Evolutionary conservation across 2,888 invertebrate genomes (phyloP), one percentile per base, ranked within the genome.

Genomic region (Hirtodrosophila histrioides): DNA sequence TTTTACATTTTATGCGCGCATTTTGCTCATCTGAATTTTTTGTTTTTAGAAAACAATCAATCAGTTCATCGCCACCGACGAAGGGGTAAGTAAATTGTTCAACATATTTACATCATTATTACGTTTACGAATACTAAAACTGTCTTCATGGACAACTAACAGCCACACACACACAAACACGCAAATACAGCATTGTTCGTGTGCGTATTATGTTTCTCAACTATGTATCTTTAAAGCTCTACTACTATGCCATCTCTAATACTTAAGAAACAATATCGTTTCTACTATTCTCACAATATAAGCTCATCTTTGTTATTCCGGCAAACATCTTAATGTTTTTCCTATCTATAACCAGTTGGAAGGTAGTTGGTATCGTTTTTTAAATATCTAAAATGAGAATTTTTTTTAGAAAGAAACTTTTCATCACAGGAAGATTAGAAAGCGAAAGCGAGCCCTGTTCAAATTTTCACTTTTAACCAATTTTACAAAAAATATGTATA

Each of bases 31-130:
- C 80, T 49, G 72, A 84, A 80, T 57, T 84, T 80, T 81, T 77
- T 80, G 79, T 87, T 84, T 86, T 71, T 88, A 84, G 84, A 88
- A 84, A 84, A 88, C 84, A 84, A 80, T 84, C 84, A 77, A 86
- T 84, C 84, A 84, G 55, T 79, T 88, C 84, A 88, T 84, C 88
- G 87, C 84, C 88, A 60, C 87, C 87, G 60, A 67, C 31, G 43
- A 84, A 84, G 53, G 85, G 84, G 84, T 84, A 88, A 84, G 84
- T 84, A 77, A 55, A 61, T 51, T 49, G 45, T 51, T 35, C 60
- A 62, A 33, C 67, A 75, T 65, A 44, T 39, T 50, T 41, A 45
- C 36, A 56, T 10, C 51, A 64, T 41, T 48, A 46, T 66, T 61
- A 49, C 36, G 43, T 63, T 63, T 35, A 44, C 37, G 12, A 50